Conservation (phyloP, 2,113 vertebrate genomes). For the Strix uralensis region DNA sequence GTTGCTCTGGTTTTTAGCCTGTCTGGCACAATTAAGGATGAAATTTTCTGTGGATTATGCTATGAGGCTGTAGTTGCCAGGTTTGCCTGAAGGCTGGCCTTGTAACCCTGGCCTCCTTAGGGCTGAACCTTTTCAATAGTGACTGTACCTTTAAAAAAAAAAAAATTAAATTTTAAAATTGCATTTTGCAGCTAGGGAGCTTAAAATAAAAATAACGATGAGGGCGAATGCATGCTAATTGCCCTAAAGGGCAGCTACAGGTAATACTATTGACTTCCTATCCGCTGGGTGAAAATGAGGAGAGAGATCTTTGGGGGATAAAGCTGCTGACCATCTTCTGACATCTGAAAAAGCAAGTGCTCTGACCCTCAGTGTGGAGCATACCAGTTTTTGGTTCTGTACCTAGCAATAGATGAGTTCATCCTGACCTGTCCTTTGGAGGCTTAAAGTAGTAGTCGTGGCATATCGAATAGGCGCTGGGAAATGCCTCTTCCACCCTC, state of each 20-base stretch:
- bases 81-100: neutral
- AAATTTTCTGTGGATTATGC: neutral
- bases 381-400: neutral
- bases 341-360: neutral
- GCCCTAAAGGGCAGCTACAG: neutral
- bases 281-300: neutral
- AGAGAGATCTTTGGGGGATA: neutral
- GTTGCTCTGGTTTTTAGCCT: neutral
- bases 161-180: neutral
- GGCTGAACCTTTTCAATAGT: neutral
- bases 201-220: neutral
- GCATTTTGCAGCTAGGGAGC: neutral
- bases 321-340: neutral
- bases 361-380: neutral
- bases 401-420: neutral
- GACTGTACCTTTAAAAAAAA: neutral
- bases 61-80: neutral
- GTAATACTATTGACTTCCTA: neutral
- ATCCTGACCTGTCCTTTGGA: neutral
- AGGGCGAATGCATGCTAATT: neutral
- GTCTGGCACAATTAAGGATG: neutral
- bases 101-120: neutral
- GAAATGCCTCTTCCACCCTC: neutral
- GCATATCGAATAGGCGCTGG: accelerated
- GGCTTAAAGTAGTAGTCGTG: neutral